A percentile compares a stretch with the other conserved stretches of the same genome.
Evolutionary conservation across 37 sponge, comb jelly and placozoan species (phyloP).

Genomic region (Axinella damicornis): DNA sequence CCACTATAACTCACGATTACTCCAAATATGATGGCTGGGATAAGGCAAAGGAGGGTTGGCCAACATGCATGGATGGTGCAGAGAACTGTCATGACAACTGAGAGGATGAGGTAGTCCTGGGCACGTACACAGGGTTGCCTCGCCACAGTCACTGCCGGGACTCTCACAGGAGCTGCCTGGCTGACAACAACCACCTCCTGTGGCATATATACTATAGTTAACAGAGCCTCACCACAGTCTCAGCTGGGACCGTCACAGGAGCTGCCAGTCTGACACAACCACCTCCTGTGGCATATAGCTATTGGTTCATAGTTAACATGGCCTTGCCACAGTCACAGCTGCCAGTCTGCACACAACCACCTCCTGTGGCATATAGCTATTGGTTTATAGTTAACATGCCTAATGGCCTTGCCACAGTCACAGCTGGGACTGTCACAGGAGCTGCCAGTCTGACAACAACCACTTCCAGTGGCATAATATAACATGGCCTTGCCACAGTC

Average conservation of each 20-base stretch:
- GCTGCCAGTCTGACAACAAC: constrained; percentile 26
- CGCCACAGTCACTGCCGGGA: background rate
- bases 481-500: background rate
- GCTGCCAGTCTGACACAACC: too few relatives aligned
- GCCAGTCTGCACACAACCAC: too few relatives aligned
- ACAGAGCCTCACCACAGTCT: too few relatives aligned
- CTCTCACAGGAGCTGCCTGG: background rate
- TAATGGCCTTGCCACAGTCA: background rate
- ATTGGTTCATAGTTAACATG: too few relatives aligned
- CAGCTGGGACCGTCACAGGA: too few relatives aligned
- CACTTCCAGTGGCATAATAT: too few relatives aligned
- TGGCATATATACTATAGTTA: too few relatives aligned
- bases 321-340: too few relatives aligned
- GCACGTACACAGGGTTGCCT: too few relatives aligned
- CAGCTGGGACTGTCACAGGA: background rate
- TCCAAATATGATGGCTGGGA: constrained; percentile 23
- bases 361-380: too few relatives aligned
- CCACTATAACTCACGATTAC: constrained; percentile 33
- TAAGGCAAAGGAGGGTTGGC: constrained; percentile 11
- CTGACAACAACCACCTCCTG: constrained; percentile 33
- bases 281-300: too few relatives aligned
- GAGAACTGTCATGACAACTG: constrained; percentile 8
- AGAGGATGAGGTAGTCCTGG: constrained; percentile 13
- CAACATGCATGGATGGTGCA: background rate
- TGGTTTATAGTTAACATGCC: too few relatives aligned